Evolutionary conservation across 1,140 invertebrate species (phyloP).

Genomic region (Euura saliciscinereae): DNA sequence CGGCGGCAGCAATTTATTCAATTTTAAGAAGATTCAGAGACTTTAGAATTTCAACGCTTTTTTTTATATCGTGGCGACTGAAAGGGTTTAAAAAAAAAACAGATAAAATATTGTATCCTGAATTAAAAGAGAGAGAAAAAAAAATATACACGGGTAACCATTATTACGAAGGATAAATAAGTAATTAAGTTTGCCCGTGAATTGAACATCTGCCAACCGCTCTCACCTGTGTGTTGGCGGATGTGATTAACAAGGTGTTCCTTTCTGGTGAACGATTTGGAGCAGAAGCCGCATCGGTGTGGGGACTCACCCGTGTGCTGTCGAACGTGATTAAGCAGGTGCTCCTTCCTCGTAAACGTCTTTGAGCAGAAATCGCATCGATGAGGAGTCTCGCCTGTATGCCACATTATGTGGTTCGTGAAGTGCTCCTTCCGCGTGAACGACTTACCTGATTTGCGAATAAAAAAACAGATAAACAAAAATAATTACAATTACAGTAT

Average conservation of each 20-base stretch:
- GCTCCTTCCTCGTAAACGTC: constrained; percentile 83
- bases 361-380: constrained; percentile 84
- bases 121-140: not conserved
- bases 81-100: too few relatives aligned
- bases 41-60: too few relatives aligned
- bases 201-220: constrained; percentile 54
- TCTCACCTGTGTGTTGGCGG: constrained; percentile 75
- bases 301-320: constrained; percentile 85
- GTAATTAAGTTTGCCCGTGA: constrained; percentile 42
- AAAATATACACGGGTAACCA: not conserved
- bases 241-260: constrained; percentile 83
- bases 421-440: constrained; percentile 87
- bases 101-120: not conserved
- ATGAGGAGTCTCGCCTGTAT: constrained; percentile 87
- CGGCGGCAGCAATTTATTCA: too few relatives aligned
- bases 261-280: constrained; percentile 82
- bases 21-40: too few relatives aligned
- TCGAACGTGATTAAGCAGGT: constrained; percentile 81
- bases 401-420: constrained; percentile 86
- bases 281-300: constrained; percentile 80
- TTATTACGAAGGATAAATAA: constrained; percentile 12
- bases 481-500: too few relatives aligned
- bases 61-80: too few relatives aligned
- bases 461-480: not conserved
- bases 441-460: constrained; percentile 65